These are phyloP conservation scores for Tiliacea aurago DNA, from an alignment of 2,888 invertebrate genomes.

Conservation along the genomic window DNA sequence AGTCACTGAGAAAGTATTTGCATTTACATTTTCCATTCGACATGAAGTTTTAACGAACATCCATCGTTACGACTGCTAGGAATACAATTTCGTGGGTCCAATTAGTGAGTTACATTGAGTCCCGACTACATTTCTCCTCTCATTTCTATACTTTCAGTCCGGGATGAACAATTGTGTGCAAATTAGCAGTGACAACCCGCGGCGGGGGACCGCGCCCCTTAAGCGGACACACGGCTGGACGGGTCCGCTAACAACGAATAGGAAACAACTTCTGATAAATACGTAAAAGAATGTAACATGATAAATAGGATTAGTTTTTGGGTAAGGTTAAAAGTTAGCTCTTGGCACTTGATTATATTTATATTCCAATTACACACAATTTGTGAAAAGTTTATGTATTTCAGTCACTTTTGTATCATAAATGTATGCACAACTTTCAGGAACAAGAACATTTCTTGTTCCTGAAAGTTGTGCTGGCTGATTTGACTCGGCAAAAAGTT, in stretches of 20 bases:
- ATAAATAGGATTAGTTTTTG: constrained; percentile 14
- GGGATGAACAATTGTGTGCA: constrained; percentile 88
- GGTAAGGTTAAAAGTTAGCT: not conserved
- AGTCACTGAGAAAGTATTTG: constrained; percentile 73
- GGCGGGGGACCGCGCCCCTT: constrained; percentile 75
- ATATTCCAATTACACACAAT: not conserved
- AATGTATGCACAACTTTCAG: no score
- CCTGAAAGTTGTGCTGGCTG: no score
- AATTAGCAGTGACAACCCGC: constrained; percentile 87
- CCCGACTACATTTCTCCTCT: constrained; percentile 81
- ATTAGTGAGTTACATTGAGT: constrained; percentile 84
- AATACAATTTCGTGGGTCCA: constrained; percentile 80
- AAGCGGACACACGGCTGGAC: constrained; percentile 72
- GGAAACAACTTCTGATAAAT: constrained; percentile 9
- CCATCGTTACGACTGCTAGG: constrained; percentile 72
- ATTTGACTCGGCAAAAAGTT: not conserved
- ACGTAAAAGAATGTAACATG: constrained; percentile 8
- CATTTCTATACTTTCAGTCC: constrained; percentile 85
- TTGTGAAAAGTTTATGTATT: not conserved
- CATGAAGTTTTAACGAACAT: constrained; percentile 80
- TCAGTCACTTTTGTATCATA: not conserved
- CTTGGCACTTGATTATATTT: not conserved
- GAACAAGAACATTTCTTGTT: no score
- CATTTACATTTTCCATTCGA: constrained; percentile 77
- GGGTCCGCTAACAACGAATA: constrained; percentile 26